Base-by-base conservation (phyloP, 2,113 vertebrate species). In the Brevimyrus niger region DNA sequence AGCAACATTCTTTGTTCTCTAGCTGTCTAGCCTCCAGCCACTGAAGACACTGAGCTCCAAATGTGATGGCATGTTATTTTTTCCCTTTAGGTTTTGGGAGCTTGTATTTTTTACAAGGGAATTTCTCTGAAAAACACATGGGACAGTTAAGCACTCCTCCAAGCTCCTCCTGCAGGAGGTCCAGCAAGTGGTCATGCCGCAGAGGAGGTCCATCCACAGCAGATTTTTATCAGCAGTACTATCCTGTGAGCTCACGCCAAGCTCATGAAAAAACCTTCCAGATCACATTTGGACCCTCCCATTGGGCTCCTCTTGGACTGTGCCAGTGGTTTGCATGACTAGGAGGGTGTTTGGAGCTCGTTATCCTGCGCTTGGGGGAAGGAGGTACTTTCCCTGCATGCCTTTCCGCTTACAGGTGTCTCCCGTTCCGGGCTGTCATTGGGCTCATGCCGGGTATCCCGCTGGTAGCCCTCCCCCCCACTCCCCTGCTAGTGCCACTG, bases 91-190 rank as follows among this genome's bases (percentile, higher is more conserved):
- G 21, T 55, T 89, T 58, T 27, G n/a, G 82, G 51, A 89, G 42
- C 88, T 65, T 89, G 61, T 85, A 84, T 89, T 83, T 89, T 53
- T 89, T 44, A 17, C 80, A 83, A 23, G 88, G 35, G 47, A 19
- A 55, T 89, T 51, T 89, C 76, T 55, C 73, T 44, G 10, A 89
- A 69, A 80, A 73, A 46, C 50, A 42, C 76, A 27, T 23, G 51
- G 48, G 88, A 51, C 50, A 87, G 58, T 21, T n/a, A 65, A 87
- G 65, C n/a, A 23, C 7, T 21, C 21, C 53, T 87, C 31, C 11
- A 4, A 19, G 42, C 21, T 65, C 53, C 19, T 1, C 42, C 19
- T 2, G 69, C 69, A 38, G 69, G 13, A 38, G 69, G 27, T 38
- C 35, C 73, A 80, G 35, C 73, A 11, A 5, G 13, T 19, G 6